phyloP scores from a whole-genome alignment of 1,140 invertebrate species.

The Platyscapa corneri region DNA sequence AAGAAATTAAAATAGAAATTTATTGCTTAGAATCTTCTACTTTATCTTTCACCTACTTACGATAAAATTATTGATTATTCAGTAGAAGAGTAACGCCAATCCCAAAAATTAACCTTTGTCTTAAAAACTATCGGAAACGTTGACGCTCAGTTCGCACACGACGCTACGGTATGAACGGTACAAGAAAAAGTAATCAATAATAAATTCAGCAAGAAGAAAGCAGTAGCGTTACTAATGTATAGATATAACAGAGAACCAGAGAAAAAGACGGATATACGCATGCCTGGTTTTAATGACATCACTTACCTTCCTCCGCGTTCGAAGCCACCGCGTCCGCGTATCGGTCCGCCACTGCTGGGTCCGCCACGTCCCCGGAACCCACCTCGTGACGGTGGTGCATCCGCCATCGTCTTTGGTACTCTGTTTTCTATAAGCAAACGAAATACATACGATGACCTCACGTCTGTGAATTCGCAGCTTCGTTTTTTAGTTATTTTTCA shows the following conservation, averaged over 20 bases:
- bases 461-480: neutral
- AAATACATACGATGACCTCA: neutral
- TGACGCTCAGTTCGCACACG: neutral
- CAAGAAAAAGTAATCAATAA: constrained; percentile 15
- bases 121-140: neutral
- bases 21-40: neutral
- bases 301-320: constrained; percentile 69
- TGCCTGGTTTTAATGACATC: neutral
- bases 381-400: constrained; percentile 67
- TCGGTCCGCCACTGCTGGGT: constrained; percentile 65
- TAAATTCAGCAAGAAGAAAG: neutral
- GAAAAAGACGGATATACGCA: neutral
- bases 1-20: neutral
- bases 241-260: neutral
- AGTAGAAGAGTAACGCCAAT: neutral
- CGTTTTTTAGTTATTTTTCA: neutral
- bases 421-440: neutral
- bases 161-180: neutral
- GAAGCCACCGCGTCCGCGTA: constrained; percentile 70
- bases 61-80: constrained; percentile 21
- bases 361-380: constrained; percentile 68
- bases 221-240: neutral
- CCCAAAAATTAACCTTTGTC: neutral
- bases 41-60: neutral
- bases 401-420: constrained; percentile 58